phyloP scores from a whole-genome alignment of 2,888 invertebrate genomes.

The Agrotis clavis region DNA sequence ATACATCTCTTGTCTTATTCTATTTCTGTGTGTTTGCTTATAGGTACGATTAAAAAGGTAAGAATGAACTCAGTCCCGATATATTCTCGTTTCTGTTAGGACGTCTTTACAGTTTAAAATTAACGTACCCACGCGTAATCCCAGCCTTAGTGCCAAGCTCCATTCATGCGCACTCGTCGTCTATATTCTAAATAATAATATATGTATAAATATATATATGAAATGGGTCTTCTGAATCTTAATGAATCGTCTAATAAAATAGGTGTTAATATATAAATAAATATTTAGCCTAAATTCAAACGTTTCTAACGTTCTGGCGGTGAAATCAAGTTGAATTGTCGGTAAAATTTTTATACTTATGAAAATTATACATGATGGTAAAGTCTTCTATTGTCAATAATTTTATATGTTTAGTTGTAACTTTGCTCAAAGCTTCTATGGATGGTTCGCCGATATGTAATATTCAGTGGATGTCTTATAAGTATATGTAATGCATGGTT shows the following conservation, averaged over 20 bases:
- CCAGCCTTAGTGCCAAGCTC: conserved; percentile 50
- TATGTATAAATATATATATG: conserved; percentile 58
- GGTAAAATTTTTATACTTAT: conserved; percentile 83
- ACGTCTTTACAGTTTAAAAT: conserved; percentile 43
- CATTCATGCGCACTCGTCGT: conserved; percentile 59
- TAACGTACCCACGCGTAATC: conserved; percentile 29
- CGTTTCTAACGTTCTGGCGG: conserved; percentile 76
- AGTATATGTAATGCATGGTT: conserved; percentile 64
- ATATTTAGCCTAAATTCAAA: conserved; percentile 81
- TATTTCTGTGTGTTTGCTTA: conserved; percentile 39
- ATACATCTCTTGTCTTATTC: conserved; percentile 32
- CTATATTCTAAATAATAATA: conserved; percentile 59
- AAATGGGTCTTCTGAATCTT: conserved; percentile 72
- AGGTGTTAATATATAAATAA: conserved; percentile 76
- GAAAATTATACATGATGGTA: conserved; percentile 75
- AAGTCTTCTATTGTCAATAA: conserved; percentile 66
- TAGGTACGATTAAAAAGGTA: conserved; percentile 15
- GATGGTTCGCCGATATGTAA: conserved; percentile 61
- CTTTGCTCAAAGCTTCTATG: conserved; percentile 84
- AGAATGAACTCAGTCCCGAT: conserved; percentile 35
- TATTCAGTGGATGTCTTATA: conserved; percentile 65
- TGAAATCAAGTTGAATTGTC: conserved; percentile 75
- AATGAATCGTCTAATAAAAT: conserved; percentile 73
- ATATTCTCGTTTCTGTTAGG: conserved; percentile 30
- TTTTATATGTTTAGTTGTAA: conserved; percentile 73